Base-by-base conservation (phyloP, 1,140 invertebrate genomes). In the Drosophila aff. region DNA sequence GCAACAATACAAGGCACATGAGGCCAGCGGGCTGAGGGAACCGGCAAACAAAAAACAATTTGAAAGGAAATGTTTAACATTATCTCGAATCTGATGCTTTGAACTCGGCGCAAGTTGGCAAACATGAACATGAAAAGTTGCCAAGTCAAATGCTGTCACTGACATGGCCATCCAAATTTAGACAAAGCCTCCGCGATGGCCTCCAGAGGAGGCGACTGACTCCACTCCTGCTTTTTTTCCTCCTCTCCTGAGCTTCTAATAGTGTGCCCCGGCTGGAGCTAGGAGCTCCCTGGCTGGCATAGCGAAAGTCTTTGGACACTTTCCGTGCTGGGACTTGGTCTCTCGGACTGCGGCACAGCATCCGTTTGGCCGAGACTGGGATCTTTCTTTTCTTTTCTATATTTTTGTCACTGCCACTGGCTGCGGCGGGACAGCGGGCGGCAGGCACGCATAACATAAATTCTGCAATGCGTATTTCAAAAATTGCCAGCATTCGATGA, bases 391-490 rank as follows among this genome's bases (percentile, higher is more conserved):
- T 66, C 46, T 59, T 64, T 72, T 81, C 49, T 61, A 78, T 68
- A 77, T 77, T 86, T 87, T 82, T 87, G 84, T 80, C 80, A 82
- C 71, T 73, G 74, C 69, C 44, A 58, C 66, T 59, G 58, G 60
- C 72, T 31, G 61, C 53, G 23, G 67, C 26, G 66, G 61, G 44
- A 46, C 76, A 65, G 50, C 50, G 73, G 53, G 66, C 60, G 79
- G 65, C 58, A 66, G 81, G 81, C 78, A 89, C 85, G 85, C 85
- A 89, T 89, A 90, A 85, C 85, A 89, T 89, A 89, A 89, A 89
- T 89, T 89, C 81, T 81, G 81, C 78, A 79, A 90, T 85, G 85
- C 85, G 85, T 89, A 90, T 89, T 85, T 89, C 85, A 89, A 89
- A 89, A 84, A 89, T 89, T 89, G 78, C 82, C 82, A 76, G 61